A percentile compares a stretch with the other conserved stretches of the same genome.
These are phyloP conservation scores for Carabus problematicus DNA, from an alignment of 2,888 invertebrate species.

Conservation along the genomic window DNA sequence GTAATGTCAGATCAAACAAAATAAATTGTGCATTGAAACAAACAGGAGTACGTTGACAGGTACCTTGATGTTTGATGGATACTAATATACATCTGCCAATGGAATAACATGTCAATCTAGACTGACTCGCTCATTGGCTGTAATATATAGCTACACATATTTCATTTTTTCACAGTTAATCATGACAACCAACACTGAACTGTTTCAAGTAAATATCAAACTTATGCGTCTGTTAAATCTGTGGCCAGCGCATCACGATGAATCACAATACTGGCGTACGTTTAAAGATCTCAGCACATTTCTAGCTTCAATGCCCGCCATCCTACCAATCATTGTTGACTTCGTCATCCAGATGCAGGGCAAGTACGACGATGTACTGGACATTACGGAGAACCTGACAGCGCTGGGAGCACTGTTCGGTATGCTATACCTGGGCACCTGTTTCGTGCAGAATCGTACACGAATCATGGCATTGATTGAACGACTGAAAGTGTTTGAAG, in stretches of 20 bases:
- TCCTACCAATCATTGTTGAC: slow-evolving; percentile 17
- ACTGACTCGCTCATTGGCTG: too few species aligned
- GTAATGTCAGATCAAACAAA: too few species aligned
- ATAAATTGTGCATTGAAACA: too few species aligned
- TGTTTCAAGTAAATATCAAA: slow-evolving; percentile 32
- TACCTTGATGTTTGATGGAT: too few species aligned
- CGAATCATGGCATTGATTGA: slow-evolving; percentile 21
- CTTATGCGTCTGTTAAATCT: slow-evolving; percentile 28
- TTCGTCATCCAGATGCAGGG: slow-evolving; percentile 32
- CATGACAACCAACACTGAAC: slow-evolving; percentile 17
- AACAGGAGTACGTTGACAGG: too few species aligned
- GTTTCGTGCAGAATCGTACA: slow-evolving; percentile 24
- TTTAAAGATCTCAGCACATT: slow-evolving; percentile 33
- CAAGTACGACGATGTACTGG: slow-evolving; percentile 32
- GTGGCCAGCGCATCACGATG: slow-evolving; percentile 22
- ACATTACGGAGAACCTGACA: slow-evolving; percentile 33
- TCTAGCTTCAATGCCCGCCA: slow-evolving; percentile 13
- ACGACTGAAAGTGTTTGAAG: slow-evolving; percentile 31
- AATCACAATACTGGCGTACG: slow-evolving; percentile 29
- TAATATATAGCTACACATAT: neutral
- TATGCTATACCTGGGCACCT: slow-evolving; percentile 30
- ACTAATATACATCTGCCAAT: too few species aligned
- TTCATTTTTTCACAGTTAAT: neutral
- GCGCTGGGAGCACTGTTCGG: slow-evolving; percentile 33
- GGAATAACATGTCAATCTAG: too few species aligned